Conservation (phyloP, 1,140 invertebrate genomes). For the Nasonia longicornis region DNA sequence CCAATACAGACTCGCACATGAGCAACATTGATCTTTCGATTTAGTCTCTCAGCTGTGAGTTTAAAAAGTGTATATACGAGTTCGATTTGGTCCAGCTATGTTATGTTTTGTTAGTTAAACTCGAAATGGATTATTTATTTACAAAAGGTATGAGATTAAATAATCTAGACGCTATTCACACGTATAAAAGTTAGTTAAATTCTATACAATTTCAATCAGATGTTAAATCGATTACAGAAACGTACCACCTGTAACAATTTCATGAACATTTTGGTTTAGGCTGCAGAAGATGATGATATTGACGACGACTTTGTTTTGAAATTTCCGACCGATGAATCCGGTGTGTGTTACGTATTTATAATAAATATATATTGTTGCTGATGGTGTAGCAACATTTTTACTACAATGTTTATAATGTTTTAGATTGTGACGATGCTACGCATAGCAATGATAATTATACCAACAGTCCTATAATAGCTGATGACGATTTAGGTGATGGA, state of each 20-base stretch:
- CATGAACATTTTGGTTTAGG: not conserved
- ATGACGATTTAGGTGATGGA: no score
- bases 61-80: not conserved
- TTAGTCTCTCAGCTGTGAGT: not conserved
- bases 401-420: no score
- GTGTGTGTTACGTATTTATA: not conserved
- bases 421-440: no score
- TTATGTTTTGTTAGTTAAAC: not conserved
- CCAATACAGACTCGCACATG: not conserved
- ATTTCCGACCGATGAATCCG: not conserved
- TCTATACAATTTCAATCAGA: not conserved
- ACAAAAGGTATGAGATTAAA: not conserved
- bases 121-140: not conserved
- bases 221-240: not conserved
- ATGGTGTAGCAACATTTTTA: not conserved
- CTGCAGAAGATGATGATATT: not conserved
- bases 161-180: no score
- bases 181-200: no score
- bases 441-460: no score
- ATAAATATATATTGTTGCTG: not conserved
- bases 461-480: no score
- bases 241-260: not conserved
- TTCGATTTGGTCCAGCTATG: not conserved
- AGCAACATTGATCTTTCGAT: not conserved
- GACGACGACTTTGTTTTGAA: not conserved